Base-by-base conservation (phyloP, 2,113 vertebrate species). In the Vidua macroura region DNA sequence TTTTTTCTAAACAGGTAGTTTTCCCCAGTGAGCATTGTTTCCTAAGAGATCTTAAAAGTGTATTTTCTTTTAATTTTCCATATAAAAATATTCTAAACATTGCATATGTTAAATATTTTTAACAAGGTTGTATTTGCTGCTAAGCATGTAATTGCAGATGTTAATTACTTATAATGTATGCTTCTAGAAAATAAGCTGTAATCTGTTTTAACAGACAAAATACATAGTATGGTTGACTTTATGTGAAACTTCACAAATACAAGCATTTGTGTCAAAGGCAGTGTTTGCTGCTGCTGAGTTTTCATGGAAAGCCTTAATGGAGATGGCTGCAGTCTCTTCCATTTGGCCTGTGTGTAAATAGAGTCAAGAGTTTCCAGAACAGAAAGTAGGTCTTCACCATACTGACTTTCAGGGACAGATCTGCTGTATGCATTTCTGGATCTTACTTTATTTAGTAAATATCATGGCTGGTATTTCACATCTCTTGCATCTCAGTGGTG, bases 361-460 rank as follows among this genome's bases (percentile, higher is more conserved):
- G 66, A 74, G 9, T 56, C 79, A 35, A 60, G 76, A 77, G 75
- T 92, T 91, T 89, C 70, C 66, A 73, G 62, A 51, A 83, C 35
- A 63, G 58, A 83, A 91, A 89, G 66, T 66, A 69, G 67, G 59
- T 90, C 56, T 87, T 76, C 60, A 27, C 59, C 48, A 30, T 49
- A 10, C 10, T 87, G 70, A 46, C 63, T 89, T 89, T 83, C 53
- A 66, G 48, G 48, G 84, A 49, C 37, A 83, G 49, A 31, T 73
- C 22, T 91, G 63, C 20, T 41, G 39, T 37, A 53, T 68, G 33
- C 18, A 8, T 88, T 94, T 96, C 83, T 69, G 62, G 11, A 37
- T 89, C 46, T 66, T 83, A 21, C 55, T 93, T 62, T 85, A 49
- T 90, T 85, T 90, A 73, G 55, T 95, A 76, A 95, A 56, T 77